Evolutionary conservation across 2,888 invertebrate species (phyloP).

Genomic region (Cremastobaeus sp.): DNA sequence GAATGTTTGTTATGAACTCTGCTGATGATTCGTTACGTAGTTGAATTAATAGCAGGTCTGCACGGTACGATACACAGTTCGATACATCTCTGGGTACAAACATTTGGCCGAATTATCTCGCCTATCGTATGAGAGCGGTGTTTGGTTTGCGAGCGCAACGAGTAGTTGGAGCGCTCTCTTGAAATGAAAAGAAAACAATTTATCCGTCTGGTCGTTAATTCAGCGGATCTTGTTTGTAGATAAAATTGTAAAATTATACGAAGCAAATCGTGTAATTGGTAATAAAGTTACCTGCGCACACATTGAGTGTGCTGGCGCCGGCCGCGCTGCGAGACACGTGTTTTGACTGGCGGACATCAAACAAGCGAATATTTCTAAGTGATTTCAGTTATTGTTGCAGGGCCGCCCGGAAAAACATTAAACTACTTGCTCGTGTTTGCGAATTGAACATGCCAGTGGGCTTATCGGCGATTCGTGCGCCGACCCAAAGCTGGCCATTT

Average conservation of each 20-base stretch:
- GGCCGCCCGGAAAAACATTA: conserved; percentile 17
- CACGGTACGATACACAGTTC: conserved; percentile 30
- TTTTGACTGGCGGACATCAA: conserved; percentile 16
- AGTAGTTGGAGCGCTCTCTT: conserved; percentile 37
- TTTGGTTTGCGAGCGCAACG: conserved; percentile 45
- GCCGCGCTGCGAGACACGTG: conserved; percentile 1
- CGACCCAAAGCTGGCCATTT: neutral
- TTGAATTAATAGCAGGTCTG: conserved; percentile 40
- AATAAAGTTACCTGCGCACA: conserved; percentile 17
- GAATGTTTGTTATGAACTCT: conserved; percentile 33
- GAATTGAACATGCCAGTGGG: conserved; percentile 21
- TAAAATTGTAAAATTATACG: conserved; percentile 43
- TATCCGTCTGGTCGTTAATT: conserved; percentile 40
- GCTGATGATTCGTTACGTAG: conserved; percentile 34
- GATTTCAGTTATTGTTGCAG: conserved; percentile 17
- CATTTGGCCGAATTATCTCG: conserved; percentile 54
- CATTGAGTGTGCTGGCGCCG: too few relatives aligned
- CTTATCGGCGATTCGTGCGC: conserved; percentile 5
- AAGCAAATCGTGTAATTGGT: conserved; percentile 41
- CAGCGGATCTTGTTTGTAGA: conserved; percentile 36
- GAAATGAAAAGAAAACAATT: conserved; percentile 58
- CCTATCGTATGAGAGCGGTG: conserved; percentile 36
- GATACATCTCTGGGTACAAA: conserved; percentile 42
- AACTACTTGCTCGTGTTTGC: conserved; percentile 29
- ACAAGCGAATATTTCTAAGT: conserved; percentile 19